These are phyloP conservation scores for Zaprionus nigranus DNA, from an alignment of 1,140 invertebrate genomes.

Conservation along the genomic window DNA sequence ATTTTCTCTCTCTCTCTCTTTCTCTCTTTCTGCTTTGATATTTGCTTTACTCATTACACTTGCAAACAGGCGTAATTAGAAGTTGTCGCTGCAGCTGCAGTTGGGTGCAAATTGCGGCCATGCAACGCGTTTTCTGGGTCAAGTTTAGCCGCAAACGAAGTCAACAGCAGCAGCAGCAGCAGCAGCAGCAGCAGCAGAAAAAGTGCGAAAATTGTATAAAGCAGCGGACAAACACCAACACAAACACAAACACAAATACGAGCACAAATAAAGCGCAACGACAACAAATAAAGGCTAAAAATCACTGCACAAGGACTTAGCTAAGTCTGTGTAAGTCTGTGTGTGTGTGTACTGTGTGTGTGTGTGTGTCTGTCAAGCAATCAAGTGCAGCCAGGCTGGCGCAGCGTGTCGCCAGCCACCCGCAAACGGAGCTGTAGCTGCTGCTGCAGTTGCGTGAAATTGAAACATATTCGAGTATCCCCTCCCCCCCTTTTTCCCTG, in stretches of 20 bases:
- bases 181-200: constrained; percentile 12
- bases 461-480: constrained; percentile 56
- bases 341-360: constrained; percentile 19
- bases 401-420: constrained; percentile 34
- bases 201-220: constrained; percentile 41
- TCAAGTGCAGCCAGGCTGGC: constrained; percentile 46
- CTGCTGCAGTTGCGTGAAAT: constrained; percentile 40
- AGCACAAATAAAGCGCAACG: constrained; percentile 3
- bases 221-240: constrained; percentile 17
- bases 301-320: constrained; percentile 34
- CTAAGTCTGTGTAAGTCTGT: background rate
- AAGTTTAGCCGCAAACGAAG: constrained; percentile 53
- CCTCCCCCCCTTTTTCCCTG: no score
- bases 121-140: constrained; percentile 59
- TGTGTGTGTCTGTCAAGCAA: constrained; percentile 30
- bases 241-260: background rate
- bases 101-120: background rate
- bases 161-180: background rate
- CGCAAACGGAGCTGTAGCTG: constrained; percentile 6
- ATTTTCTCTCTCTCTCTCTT: background rate
- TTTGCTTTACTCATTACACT: background rate
- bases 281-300: constrained; percentile 34
- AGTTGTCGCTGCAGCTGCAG: constrained; percentile 9
- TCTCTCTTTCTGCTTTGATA: no score
- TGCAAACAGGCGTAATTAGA: background rate